Percentiles rank a stretch among this genome's conserved stretches.
Conservation (phyloP, 2,797 vertebrate genomes). For the Muraenolepis orangiensis region DNA sequence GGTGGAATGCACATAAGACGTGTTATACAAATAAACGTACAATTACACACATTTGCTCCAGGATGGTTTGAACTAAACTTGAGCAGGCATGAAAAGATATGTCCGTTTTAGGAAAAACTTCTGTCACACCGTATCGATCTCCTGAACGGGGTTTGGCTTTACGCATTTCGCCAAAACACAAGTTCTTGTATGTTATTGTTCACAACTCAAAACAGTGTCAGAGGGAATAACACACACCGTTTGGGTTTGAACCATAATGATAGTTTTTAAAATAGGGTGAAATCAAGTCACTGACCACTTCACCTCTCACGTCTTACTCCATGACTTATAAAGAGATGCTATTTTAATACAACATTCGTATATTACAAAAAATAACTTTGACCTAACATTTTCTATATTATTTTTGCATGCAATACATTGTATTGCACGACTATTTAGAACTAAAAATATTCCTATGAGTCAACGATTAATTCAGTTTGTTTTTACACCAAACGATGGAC, state of each 20-base stretch:
- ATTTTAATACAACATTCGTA: background rate
- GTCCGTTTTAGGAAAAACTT: conserved; percentile 23
- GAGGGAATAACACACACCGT: conserved; percentile 28
- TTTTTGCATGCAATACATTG: background rate
- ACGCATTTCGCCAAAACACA: background rate
- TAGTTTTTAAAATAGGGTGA: background rate
- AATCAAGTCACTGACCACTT: background rate
- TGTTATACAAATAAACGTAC: background rate
- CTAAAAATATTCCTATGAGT: background rate
- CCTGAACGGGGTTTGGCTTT: conserved; percentile 1
- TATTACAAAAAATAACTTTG: no score
- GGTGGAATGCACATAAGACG: background rate
- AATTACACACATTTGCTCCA: background rate
- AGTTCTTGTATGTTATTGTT: conserved; percentile 41
- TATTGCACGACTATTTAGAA: background rate
- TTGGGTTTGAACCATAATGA: background rate
- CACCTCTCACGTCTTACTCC: background rate
- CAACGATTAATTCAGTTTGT: background rate
- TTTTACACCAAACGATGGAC: background rate
- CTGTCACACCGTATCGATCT: conserved; percentile 14
- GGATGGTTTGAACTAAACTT: conserved; percentile 35
- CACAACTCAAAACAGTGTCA: conserved; percentile 36
- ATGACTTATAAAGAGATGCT: background rate
- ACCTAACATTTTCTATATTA: no score
- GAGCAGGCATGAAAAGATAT: conserved; percentile 38